Conservation (phyloP, 2,113 vertebrate genomes). For the Arothron firmamentum region DNA sequence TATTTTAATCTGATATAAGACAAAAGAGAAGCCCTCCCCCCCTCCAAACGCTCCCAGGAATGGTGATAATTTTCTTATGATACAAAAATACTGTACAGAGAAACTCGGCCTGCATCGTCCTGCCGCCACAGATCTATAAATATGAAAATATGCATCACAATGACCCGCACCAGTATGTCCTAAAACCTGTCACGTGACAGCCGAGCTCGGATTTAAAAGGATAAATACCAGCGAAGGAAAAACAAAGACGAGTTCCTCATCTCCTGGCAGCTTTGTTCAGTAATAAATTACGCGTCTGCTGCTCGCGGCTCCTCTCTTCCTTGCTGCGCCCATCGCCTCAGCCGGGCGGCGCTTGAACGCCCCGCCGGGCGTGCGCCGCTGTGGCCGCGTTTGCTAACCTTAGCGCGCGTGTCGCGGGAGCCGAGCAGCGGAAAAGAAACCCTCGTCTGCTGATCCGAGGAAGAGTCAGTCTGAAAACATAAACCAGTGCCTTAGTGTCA, state of each 20-base stretch:
- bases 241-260: background rate
- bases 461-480: no score
- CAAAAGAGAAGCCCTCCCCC: constrained; percentile 36
- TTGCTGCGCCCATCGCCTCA: no score
- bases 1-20: constrained; percentile 65
- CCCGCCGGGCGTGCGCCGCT: no score
- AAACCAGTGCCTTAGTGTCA: no score
- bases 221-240: constrained; percentile 35
- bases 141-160: constrained; percentile 43
- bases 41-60: constrained; percentile 4
- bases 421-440: no score
- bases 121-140: constrained; percentile 26
- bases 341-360: no score
- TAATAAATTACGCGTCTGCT: constrained; percentile 3
- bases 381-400: no score
- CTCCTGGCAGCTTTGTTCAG: background rate
- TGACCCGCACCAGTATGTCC: constrained; percentile 21
- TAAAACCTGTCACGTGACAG: background rate
- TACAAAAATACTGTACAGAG: constrained; percentile 80
- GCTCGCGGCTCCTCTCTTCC: background rate
- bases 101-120: background rate
- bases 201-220: constrained; percentile 1
- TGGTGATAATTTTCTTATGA: constrained; percentile 56
- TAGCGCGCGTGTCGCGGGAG: no score
- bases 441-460: no score